These are phyloP conservation scores for Callyntrura guangdongensis DNA, from an alignment of 2,888 invertebrate genomes.

Conservation along the genomic window DNA sequence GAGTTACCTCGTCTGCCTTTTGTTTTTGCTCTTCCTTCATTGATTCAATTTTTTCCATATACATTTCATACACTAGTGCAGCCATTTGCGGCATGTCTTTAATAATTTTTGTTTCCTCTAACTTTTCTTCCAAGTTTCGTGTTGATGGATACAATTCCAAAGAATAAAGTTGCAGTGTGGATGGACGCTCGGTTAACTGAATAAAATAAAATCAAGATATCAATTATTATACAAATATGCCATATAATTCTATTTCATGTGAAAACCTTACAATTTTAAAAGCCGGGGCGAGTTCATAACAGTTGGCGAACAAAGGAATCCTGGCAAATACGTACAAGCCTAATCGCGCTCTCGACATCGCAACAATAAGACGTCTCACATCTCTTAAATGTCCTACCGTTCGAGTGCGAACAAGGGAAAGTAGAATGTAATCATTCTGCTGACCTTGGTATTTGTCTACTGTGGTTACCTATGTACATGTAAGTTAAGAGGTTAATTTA, in stretches of 20 bases:
- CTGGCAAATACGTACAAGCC: constrained; percentile 98
- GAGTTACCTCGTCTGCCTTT: constrained; percentile 69
- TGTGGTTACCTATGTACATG: constrained; percentile 93
- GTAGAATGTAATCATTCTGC: constrained; percentile 99
- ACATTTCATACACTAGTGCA: constrained; percentile 97
- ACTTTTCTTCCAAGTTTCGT: constrained; percentile 87
- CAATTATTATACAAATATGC: too few species aligned
- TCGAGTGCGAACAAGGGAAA: constrained; percentile 97
- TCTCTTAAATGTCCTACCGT: constrained; percentile 99
- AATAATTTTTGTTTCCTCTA: constrained; percentile 88
- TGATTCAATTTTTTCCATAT: constrained; percentile 91
- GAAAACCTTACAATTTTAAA: constrained; percentile 91
- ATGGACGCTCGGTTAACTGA: constrained; percentile 93
- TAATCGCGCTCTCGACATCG: constrained; percentile 98
- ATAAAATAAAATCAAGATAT: constrained; percentile 84
- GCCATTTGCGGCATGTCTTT: constrained; percentile 98
- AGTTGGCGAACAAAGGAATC: constrained; percentile 96
- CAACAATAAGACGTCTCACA: constrained; percentile 98
- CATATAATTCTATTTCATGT: too few species aligned
- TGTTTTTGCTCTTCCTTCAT: constrained; percentile 65
- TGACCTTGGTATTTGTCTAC: constrained; percentile 99
- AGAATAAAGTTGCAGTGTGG: constrained; percentile 92
- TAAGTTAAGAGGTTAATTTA: too few species aligned
- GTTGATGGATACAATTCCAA: constrained; percentile 93
- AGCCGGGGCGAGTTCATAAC: constrained; percentile 98